Base-by-base conservation (phyloP, 2,888 invertebrate genomes). In the Cecidostiba fungosa region DNA sequence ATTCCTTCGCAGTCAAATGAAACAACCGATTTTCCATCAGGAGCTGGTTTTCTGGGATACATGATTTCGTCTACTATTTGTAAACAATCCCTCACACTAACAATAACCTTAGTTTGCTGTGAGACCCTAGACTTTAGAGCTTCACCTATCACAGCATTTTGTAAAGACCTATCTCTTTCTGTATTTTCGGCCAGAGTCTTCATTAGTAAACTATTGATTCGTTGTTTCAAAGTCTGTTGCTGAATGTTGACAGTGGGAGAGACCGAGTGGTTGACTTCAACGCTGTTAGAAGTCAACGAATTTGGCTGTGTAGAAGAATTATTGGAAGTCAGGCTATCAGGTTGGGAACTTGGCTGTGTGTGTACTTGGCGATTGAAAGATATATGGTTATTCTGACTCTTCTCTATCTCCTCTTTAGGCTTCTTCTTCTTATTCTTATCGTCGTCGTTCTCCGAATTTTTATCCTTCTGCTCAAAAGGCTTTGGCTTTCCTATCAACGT, bases 1-100 rank as follows among this genome's bases (percentile, higher is more conserved):
- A 98, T 97, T 23, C 98, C 98, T 94, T 99, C 98, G 90, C 98
- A 98, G 92, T 98, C 98, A 91, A 98, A 96, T 0, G 98, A 97
- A 32, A 98, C 95, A 81, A 95, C 95, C 79, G 94, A 82, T 90
- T 94, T 94, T 39, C 94, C 93, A 77, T 93, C 91, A 0, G 85
- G 29, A 3, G 93, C 73, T 85, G 87, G 82, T 86, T 89, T 88
- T 87, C 89, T 91, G 2, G 95, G 94, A 88, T 95, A 95, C 92
- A 96, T 95, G 87, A 97, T 96, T 86, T 96, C 96, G 77, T 97
- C 96, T 79, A 97, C 95, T 85, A 98, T 95, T 90, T 96, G 95
- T 69, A 96, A 94, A 92, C 97, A 96, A 91, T 98, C 98, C 90
- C 96, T 96, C 0, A 96, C 95, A 92, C 95, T 97, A 72, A 97